Evolutionary conservation across 35 echinoderm and acorn worm genomes (phyloP), one percentile per base, ranked within the genome.

Genomic region (Patiria miniata): DNA sequence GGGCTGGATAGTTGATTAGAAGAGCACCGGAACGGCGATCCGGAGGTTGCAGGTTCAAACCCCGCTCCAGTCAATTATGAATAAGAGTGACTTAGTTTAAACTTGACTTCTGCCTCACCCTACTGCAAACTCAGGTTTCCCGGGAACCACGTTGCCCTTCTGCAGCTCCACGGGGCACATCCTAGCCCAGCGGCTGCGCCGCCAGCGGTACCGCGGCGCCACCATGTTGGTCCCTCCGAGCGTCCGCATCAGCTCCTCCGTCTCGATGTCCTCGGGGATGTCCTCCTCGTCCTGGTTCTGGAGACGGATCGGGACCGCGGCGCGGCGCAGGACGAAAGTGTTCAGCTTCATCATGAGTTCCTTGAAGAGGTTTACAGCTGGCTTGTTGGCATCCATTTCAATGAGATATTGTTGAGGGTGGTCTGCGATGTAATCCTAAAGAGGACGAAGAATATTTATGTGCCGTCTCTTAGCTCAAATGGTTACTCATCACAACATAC

Each of bases 41-140:
- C n/a, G n/a, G n/a, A n/a, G n/a, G n/a, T n/a, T n/a, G n/a, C n/a
- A n/a, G n/a, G n/a, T n/a, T n/a, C n/a, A n/a, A n/a, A n/a, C n/a
- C n/a, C n/a, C n/a, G n/a, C n/a, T n/a, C n/a, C n/a, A n/a, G n/a
- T n/a, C n/a, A n/a, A n/a, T n/a, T n/a, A n/a, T n/a, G n/a, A n/a
- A n/a, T n/a, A n/a, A n/a, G n/a, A n/a, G n/a, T n/a, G n/a, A n/a
- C n/a, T n/a, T n/a, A n/a, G n/a, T n/a, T n/a, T n/a, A n/a, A n/a
- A n/a, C n/a, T n/a, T n/a, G 42, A 47, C 4, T 40, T 55, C 18
- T 19, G 9, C 78, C 90, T 84, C 85, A 98, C 95, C 95, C 91
- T 51, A 98, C 96, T 30, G 96, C 96, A 92, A 89, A 98, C 55
- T 98, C 96, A 51, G 96, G 96, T 77, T 98, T 98, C 17, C 96